These are phyloP conservation scores for Heterohyrax brucei DNA, from an alignment of 2,797 vertebrate genomes.

Conservation along the genomic window DNA sequence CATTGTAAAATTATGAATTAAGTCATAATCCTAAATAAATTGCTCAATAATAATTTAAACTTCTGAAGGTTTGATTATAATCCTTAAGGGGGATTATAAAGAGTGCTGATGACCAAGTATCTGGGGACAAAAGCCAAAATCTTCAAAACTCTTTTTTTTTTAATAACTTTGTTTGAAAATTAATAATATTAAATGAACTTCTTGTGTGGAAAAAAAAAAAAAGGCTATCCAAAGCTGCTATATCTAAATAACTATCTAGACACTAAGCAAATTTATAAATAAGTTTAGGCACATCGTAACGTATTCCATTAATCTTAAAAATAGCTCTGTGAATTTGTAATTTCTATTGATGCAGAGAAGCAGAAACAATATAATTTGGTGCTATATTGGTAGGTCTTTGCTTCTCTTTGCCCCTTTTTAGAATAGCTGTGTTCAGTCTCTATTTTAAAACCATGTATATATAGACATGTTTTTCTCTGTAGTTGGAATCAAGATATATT, in stretches of 20 bases:
- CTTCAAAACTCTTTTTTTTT: conserved; percentile 83
- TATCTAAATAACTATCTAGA: conserved; percentile 7
- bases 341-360: conserved; percentile 4
- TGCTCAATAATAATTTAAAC: conserved; percentile 91
- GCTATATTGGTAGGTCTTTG: background rate
- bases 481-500: conserved; percentile 33
- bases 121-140: conserved; percentile 84
- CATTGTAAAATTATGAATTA: conserved; percentile 87
- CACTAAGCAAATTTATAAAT: conserved; percentile 10
- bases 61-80: conserved; percentile 89
- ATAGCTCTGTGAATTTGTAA: conserved; percentile 8
- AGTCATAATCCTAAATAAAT: conserved; percentile 91
- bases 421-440: conserved; percentile 28
- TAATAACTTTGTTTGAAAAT: conserved; percentile 79
- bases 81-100: conserved; percentile 87
- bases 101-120: conserved; percentile 84
- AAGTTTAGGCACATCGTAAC: background rate
- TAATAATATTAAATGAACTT: conserved; percentile 76
- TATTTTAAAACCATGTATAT: conserved; percentile 45
- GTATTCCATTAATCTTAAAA: conserved; percentile 22
- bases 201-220: conserved; percentile 48
- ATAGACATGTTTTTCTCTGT: background rate
- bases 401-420: background rate
- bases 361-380: conserved; percentile 45
- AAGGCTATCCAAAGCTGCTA: background rate